Conservation (phyloP, 35 echinoderm and acorn worm genomes). For the Hemicentrotus pulcherrimus region DNA sequence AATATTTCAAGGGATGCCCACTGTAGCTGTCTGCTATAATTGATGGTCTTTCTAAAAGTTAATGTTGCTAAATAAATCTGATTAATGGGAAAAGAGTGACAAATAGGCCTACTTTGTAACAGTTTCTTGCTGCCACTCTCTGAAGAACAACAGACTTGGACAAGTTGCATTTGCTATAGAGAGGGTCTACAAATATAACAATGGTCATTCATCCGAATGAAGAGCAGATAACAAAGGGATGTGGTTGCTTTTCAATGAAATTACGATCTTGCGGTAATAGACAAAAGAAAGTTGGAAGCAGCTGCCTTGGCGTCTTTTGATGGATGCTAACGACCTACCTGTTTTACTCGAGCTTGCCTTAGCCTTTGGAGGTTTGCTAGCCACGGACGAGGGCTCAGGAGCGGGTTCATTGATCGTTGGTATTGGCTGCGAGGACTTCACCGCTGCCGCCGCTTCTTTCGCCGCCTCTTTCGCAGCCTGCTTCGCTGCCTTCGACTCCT, state of each 20-base stretch:
- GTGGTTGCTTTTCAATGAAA: neutral
- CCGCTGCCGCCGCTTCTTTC: neutral
- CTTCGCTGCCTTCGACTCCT: neutral
- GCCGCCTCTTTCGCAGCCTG: neutral
- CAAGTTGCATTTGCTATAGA: no score
- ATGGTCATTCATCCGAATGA: neutral
- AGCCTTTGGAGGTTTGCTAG: conserved; percentile 10
- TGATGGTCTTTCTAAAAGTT: no score
- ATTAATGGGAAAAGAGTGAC: no score
- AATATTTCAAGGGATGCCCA: no score
- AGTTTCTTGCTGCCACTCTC: no score
- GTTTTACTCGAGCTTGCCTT: conserved; percentile 13
- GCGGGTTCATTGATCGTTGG: conserved; percentile 24
- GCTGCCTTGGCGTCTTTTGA: neutral
- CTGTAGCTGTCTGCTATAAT: no score
- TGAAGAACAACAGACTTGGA: no score
- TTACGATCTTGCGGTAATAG: neutral
- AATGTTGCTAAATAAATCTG: no score
- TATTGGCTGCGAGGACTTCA: neutral
- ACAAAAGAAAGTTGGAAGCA: neutral
- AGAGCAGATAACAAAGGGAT: neutral
- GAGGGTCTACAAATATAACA: neutral
- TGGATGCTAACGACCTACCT: neutral
- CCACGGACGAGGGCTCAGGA: neutral
- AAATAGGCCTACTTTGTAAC: no score